phyloP scores from a whole-genome alignment of 1,140 invertebrate species.

The Eciton burchellii region DNA sequence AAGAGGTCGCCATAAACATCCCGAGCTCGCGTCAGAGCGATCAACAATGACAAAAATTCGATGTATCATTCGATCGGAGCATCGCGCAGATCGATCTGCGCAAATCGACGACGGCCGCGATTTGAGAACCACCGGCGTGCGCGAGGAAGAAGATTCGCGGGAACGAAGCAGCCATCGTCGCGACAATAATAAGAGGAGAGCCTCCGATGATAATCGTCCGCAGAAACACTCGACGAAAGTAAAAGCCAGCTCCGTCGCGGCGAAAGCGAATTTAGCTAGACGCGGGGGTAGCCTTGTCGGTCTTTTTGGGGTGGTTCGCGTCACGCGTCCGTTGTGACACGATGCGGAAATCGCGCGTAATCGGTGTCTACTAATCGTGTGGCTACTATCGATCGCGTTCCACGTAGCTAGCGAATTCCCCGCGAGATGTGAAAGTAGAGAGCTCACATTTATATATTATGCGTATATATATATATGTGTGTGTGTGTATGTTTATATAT shows the following conservation, averaged over 20 bases:
- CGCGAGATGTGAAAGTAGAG: constrained; percentile 55
- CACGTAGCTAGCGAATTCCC: constrained; percentile 59
- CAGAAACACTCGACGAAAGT: constrained; percentile 25
- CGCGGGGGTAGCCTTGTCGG: constrained; percentile 23
- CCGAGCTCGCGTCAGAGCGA: background rate
- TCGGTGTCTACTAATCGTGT: constrained; percentile 11
- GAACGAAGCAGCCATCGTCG: constrained; percentile 23
- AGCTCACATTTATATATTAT: constrained; percentile 46
- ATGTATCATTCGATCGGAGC: too few species aligned
- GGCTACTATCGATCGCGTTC: constrained; percentile 26
- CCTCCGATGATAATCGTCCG: constrained; percentile 21
- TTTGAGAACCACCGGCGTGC: constrained; percentile 30
- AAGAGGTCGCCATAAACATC: background rate
- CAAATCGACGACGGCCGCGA: too few species aligned
- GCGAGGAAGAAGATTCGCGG: background rate
- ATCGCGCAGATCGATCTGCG: background rate
- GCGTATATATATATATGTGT: constrained; percentile 7
- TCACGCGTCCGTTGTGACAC: constrained; percentile 10
- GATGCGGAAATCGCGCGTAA: constrained; percentile 18
- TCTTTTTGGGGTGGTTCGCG: background rate
- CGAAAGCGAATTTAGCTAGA: constrained; percentile 19
- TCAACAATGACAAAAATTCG: background rate
- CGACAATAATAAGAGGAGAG: background rate
- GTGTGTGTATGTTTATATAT: constrained; percentile 13
- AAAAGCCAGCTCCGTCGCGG: constrained; percentile 28